Base-by-base conservation (phyloP, 2,888 invertebrate genomes). In the Rhingia rostrata region DNA sequence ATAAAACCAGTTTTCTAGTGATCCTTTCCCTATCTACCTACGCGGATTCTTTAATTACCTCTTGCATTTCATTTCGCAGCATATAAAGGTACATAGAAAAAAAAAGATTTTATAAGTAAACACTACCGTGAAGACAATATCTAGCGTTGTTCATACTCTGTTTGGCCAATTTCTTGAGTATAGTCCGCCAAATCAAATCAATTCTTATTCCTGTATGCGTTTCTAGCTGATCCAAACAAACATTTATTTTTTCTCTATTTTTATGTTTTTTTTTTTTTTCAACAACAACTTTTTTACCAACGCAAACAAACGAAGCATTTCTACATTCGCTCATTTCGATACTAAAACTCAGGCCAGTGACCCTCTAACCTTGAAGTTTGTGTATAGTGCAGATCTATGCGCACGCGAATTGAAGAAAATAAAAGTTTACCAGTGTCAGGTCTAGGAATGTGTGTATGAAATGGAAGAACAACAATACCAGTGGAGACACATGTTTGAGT, bases 341-440 rank as follows among this genome's bases (percentile, higher is more conserved):
- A 69, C 22, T 39, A 60, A 60, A 54, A 74, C 53, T 66, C 74
- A 89, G 89, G 90, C 89, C 90, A 90, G 89, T 90, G 90, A 90
- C 90, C 90, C 89, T 88, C 88, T 89, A 90, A 90, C 90, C 90
- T 90, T 90, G 90, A 90, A 90, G 86, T 75, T 88, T 87, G 86
- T 87, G 83, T 86, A 22, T 22, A 88, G 89, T 88, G 89, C 87
- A 86, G 86, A 81, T 86, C 86, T 85, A 83, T 80, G 80, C 69
- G 80, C 69, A 49, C 80, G 66, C 74, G 70, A 80, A 74, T 54
- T 37, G 64, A 73, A 83, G 79, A 84, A 75, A 84, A 75, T 84
- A 75, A 84, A 84, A 84, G 84, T 75, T 84, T 80, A 54, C 51
- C 47, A 53, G 41, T 56, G 37, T 67, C 43, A 9, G 58, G 64